Conservation (phyloP, 2,797 vertebrate genomes). For the Cryptoblepharus egeriae region DNA sequence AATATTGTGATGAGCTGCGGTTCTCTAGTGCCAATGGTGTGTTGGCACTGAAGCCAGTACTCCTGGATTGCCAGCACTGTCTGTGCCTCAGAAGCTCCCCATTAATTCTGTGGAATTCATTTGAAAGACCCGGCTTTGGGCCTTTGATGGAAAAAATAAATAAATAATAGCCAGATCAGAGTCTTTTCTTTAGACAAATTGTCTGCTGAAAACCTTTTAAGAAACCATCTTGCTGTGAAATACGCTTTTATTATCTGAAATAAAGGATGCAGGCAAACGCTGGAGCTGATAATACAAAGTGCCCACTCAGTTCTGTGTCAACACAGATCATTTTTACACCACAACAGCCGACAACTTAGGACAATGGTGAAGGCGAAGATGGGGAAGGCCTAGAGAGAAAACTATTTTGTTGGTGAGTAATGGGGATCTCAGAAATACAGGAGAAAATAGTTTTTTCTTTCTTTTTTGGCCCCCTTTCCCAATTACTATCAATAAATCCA, state of each 20-base stretch:
- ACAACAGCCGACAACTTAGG: slow-evolving; percentile 43
- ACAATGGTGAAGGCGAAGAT: slow-evolving; percentile 15
- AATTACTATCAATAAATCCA: slow-evolving; percentile 33
- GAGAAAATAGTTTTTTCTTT: slow-evolving; percentile 4
- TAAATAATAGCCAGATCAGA: slow-evolving; percentile 28
- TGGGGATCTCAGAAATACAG: slow-evolving; percentile 30
- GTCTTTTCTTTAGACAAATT: slow-evolving; percentile 53
- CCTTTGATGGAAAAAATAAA: slow-evolving; percentile 34
- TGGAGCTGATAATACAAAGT: slow-evolving; percentile 58
- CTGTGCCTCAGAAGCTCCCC: slow-evolving; percentile 14
- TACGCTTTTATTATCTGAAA: slow-evolving; percentile 57
- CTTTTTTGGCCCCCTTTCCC: background rate
- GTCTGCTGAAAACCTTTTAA: slow-evolving; percentile 57
- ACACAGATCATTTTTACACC: slow-evolving; percentile 66
- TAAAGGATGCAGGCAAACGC: slow-evolving; percentile 59
- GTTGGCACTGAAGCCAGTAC: background rate
- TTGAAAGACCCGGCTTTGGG: slow-evolving; percentile 46
- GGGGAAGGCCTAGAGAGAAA: slow-evolving; percentile 24
- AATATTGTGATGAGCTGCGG: background rate
- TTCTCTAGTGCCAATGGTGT: background rate
- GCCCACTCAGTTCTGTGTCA: slow-evolving; percentile 60
- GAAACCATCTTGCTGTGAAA: slow-evolving; percentile 67
- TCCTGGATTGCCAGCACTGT: background rate
- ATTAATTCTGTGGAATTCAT: slow-evolving; percentile 27
- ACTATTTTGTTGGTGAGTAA: slow-evolving; percentile 40